Conservation (phyloP, 2,888 invertebrate species). For the Mythimna pallens region DNA sequence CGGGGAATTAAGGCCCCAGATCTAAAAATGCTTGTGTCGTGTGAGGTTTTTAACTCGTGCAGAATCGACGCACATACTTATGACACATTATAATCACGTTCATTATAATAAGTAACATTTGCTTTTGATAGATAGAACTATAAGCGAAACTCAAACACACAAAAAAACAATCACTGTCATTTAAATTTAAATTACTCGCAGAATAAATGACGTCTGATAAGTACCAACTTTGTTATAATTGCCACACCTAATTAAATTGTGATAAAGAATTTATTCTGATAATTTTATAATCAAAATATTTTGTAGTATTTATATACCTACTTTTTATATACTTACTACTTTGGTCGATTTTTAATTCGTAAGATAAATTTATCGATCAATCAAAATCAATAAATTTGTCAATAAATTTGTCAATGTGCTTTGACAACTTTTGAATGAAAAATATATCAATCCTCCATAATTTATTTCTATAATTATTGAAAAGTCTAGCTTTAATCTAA, state of each 20-base stretch:
- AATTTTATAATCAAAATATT: background rate
- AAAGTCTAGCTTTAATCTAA: no score
- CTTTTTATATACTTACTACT: background rate
- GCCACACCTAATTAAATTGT: conserved; percentile 13
- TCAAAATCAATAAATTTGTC: no score
- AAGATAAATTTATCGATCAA: no score
- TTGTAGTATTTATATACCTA: background rate
- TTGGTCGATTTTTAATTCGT: no score
- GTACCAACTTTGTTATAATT: conserved; percentile 5
- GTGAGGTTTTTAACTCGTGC: no score
- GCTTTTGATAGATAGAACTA: background rate
- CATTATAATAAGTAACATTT: background rate
- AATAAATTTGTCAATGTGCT: no score
- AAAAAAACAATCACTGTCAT: background rate
- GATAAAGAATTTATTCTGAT: background rate
- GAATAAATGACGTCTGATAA: background rate
- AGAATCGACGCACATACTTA: no score
- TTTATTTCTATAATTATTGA: no score
- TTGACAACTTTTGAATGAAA: no score
- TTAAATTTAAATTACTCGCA: conserved; percentile 18
- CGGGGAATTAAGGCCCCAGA: background rate
- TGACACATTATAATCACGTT: background rate
- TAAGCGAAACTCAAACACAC: background rate
- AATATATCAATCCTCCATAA: no score
- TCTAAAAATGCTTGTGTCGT: background rate